Base-by-base conservation (phyloP, 2,797 vertebrate genomes). In the Bovichtus variegatus region DNA sequence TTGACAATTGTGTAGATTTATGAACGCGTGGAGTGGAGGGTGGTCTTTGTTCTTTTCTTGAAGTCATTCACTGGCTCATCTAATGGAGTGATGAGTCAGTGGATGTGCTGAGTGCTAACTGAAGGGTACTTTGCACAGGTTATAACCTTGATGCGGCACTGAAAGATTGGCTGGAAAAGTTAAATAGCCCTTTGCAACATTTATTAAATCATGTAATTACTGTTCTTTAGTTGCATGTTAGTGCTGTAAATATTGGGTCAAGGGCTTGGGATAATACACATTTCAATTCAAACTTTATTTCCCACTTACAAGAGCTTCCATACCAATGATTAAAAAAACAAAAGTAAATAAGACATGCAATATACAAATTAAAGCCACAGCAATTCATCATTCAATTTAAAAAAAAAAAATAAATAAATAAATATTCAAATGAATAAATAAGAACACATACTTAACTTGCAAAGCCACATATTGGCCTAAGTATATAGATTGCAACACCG, bases 1-100 rank as follows among this genome's bases (percentile, higher is more conserved):
- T 76, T 76, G 79, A 71, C 41, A 59, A 2, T n/a, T 44, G 51
- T 55, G 64, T 12, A 55, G 80, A 83, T 73, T 84, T 71, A 75
- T 81, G 80, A 82, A 60, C 82, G 47, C 69, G 53, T 47, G 16
- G 36, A 57, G 43, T n/a, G 19, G 31, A 72, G 4, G 2, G 25
- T 41, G 47, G 25, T 64, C 74, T 76, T 58, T 79, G 43, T 50
- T 71, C 16, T 65, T 74, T 46, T 62, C 55, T 58, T 60, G 11
- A 54, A 61, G 27, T 70, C 46, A 41, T 74, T 76, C 55, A 59
- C 36, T n/a, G 57, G 18, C 29, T 78, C 41, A 44, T 70, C 58
- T 67, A 72, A 71, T 59, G 29, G 57, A 38, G n/a, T 58, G 64
- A 68, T 83, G 53, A 73, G 58, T 78, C 51, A 44, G 63, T 60